Percentiles rank a stretch among this genome's conserved stretches.
phyloP scores from a whole-genome alignment of 2,888 invertebrate species.

The Hirtodrosophila histrioides region DNA sequence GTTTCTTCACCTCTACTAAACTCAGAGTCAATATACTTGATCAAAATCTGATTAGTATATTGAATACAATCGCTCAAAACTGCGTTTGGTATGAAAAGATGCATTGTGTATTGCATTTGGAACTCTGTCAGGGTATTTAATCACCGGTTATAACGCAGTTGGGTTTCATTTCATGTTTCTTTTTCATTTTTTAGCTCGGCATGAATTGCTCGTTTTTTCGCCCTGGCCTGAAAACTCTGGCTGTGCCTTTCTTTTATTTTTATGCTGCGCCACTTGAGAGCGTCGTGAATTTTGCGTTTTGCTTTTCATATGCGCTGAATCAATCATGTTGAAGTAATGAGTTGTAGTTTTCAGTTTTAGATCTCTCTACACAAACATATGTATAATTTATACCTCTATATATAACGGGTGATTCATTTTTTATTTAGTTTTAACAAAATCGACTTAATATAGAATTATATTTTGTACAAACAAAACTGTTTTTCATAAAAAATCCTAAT shows the following conservation, averaged over 20 bases:
- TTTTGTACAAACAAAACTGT: too few relatives aligned
- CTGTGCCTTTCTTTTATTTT: constrained; percentile 35
- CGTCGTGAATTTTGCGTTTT: constrained; percentile 31
- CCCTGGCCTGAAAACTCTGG: background rate
- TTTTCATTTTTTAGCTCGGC: constrained; percentile 16
- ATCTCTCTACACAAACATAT: constrained; percentile 15
- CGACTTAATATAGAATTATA: too few relatives aligned
- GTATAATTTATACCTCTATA: constrained; percentile 6
- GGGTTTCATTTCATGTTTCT: background rate
- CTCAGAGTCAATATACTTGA: too few relatives aligned
- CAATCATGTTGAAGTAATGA: constrained; percentile 71
- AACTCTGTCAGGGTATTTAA: too few relatives aligned
- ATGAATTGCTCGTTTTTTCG: constrained; percentile 31
- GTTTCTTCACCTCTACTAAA: too few relatives aligned
- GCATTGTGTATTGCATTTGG: too few relatives aligned
- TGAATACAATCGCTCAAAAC: too few relatives aligned
- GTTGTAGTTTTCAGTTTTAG: constrained; percentile 55
- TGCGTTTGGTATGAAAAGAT: too few relatives aligned
- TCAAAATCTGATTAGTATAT: too few relatives aligned
- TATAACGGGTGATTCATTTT: background rate
- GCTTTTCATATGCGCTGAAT: constrained; percentile 31
- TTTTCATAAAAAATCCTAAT: too few relatives aligned
- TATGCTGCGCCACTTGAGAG: constrained; percentile 34
- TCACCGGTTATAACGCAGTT: too few relatives aligned
- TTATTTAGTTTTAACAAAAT: too few relatives aligned